Percentiles rank a stretch among this genome's conserved stretches.
These are phyloP conservation scores for Neria commutata DNA, from an alignment of 2,888 invertebrate species.

Conservation along the genomic window DNA sequence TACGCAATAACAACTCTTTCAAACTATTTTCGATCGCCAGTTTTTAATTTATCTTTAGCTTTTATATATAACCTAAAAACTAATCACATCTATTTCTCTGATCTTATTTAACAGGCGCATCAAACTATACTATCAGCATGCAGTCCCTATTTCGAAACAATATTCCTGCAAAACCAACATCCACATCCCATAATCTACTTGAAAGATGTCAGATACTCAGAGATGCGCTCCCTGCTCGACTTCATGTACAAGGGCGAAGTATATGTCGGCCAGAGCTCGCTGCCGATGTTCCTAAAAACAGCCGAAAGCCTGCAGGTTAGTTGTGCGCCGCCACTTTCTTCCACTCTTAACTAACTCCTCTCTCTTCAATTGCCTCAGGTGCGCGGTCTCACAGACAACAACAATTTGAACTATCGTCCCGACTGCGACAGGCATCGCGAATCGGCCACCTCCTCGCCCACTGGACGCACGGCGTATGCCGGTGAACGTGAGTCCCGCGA, in stretches of 20 bases:
- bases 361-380: constrained; percentile 53
- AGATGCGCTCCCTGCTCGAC: constrained; percentile 87
- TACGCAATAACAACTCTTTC: too few species aligned
- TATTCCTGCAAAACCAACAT: constrained; percentile 86
- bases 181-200: constrained; percentile 92
- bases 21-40: too few species aligned
- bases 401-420: constrained; percentile 65
- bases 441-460: constrained; percentile 58
- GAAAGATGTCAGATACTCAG: constrained; percentile 88
- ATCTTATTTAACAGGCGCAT: too few species aligned
- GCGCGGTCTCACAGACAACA: constrained; percentile 86
- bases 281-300: constrained; percentile 89
- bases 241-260: constrained; percentile 94
- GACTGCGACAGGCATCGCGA: constrained; percentile 62
- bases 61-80: too few species aligned
- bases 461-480: constrained; percentile 41
- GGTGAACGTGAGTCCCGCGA: constrained; percentile 54
- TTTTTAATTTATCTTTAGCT: too few species aligned
- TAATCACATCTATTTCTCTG: too few species aligned
- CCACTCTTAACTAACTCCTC: neutral
- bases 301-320: constrained; percentile 86
- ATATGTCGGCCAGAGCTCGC: constrained; percentile 88
- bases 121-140: constrained; percentile 92
- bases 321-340: constrained; percentile 5
- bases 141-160: constrained; percentile 92